Percentiles rank a stretch among this genome's conserved stretches.
These are phyloP conservation scores for Etheostoma nigrum DNA, from an alignment of 2,797 vertebrate species.

Conservation along the genomic window DNA sequence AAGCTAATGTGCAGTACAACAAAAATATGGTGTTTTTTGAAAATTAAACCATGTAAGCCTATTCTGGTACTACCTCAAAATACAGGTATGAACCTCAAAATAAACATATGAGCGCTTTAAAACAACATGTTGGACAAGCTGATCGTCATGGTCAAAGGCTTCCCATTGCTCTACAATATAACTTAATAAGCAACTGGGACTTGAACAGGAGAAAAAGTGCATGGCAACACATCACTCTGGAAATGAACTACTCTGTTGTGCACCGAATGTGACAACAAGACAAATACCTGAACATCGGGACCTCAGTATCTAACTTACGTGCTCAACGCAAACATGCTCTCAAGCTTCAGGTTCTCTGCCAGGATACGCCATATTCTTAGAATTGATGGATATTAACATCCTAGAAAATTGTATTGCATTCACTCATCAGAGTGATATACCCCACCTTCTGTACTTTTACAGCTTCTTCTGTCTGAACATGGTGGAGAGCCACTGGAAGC, in stretches of 20 bases:
- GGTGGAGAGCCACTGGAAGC: not conserved
- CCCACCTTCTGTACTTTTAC: not conserved
- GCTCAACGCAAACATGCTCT: not conserved
- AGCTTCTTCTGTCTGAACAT: not conserved
- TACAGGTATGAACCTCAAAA: too few species aligned
- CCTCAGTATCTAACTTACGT: not conserved
- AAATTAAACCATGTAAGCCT: too few species aligned
- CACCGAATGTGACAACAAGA: not conserved
- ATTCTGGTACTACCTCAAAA: too few species aligned
- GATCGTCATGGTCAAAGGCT: not conserved
- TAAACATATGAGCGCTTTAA: not conserved
- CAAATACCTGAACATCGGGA: not conserved
- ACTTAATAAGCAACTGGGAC: not conserved
- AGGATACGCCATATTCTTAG: not conserved
- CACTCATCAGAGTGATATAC: not conserved
- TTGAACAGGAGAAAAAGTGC: not conserved
- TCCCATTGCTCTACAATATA: not conserved
- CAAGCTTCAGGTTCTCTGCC: not conserved
- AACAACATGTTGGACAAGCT: not conserved
- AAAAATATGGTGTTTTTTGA: too few species aligned
- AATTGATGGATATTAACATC: not conserved
- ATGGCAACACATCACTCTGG: not conserved
- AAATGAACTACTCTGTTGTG: not conserved
- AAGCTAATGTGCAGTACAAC: too few species aligned
- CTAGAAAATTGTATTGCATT: not conserved